Conservation (phyloP, 2,113 vertebrate genomes). For the Cromileptes altivelis region DNA sequence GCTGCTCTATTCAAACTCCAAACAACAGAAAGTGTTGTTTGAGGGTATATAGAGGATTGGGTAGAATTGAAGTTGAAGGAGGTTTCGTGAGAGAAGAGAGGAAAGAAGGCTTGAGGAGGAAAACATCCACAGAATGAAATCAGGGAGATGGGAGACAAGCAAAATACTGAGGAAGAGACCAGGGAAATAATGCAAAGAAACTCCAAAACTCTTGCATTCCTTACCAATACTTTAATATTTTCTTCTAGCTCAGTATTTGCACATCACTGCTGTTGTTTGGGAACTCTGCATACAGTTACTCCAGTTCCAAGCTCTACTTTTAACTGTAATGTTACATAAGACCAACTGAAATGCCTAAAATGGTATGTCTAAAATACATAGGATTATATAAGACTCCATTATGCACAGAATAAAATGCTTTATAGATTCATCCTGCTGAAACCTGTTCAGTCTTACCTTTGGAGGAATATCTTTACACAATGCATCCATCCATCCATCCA, state of each 20-base stretch:
- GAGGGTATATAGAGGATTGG: constrained; percentile 17
- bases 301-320: background rate
- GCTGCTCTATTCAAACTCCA: constrained; percentile 33
- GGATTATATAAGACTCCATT: background rate
- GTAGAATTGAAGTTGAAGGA: constrained; percentile 17
- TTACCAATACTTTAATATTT: background rate
- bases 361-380: background rate
- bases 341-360: background rate
- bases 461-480: background rate
- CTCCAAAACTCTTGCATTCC: background rate
- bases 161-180: background rate
- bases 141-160: constrained; percentile 6
- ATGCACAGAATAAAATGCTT: background rate
- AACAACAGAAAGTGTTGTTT: constrained; percentile 38
- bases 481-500: too few relatives aligned
- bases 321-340: constrained; percentile 7
- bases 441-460: background rate
- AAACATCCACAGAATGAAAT: constrained; percentile 29
- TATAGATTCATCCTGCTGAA: background rate
- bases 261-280: background rate
- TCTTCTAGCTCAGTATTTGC: constrained; percentile 12
- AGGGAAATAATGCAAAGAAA: background rate
- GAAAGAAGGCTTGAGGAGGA: background rate
- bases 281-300: background rate
- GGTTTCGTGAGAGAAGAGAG: background rate